phyloP scores from a whole-genome alignment of 2,888 invertebrate genomes.

The Barypeithes pellucidus region DNA sequence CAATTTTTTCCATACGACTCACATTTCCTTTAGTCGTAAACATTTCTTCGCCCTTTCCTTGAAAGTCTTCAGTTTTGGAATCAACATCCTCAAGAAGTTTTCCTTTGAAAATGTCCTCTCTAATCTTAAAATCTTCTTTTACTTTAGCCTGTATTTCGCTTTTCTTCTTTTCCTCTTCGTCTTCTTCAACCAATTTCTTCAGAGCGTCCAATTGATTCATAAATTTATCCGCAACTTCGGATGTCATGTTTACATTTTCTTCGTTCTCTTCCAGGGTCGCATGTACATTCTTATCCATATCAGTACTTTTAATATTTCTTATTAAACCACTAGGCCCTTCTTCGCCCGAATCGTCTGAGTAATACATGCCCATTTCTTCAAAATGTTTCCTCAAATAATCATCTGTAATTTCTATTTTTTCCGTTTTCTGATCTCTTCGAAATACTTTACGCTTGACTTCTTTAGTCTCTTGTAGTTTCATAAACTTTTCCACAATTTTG shows the following conservation, averaged over 20 bases:
- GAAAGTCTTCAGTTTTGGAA: neutral
- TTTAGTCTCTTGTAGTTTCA: slow-evolving; percentile 38
- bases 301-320: neutral
- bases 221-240: slow-evolving; percentile 47
- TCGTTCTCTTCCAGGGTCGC: neutral
- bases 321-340: slow-evolving; percentile 28
- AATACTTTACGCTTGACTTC: slow-evolving; percentile 24
- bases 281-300: neutral
- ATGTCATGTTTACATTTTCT: neutral
- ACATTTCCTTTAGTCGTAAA: neutral
- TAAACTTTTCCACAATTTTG: slow-evolving; percentile 57
- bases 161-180: slow-evolving; percentile 33
- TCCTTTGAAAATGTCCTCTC: slow-evolving; percentile 5
- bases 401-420: slow-evolving; percentile 50
- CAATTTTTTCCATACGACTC: neutral
- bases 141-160: slow-evolving; percentile 25
- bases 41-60: neutral
- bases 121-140: slow-evolving; percentile 19
- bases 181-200: slow-evolving; percentile 47
- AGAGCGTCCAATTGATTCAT: slow-evolving; percentile 50
- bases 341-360: slow-evolving; percentile 54
- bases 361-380: slow-evolving; percentile 58
- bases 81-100: slow-evolving; percentile 2
- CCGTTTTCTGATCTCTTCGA: slow-evolving; percentile 28
- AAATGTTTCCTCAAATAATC: slow-evolving; percentile 56